Base-by-base conservation (phyloP, 2,797 vertebrate genomes). In the Steatocranus sp. region DNA sequence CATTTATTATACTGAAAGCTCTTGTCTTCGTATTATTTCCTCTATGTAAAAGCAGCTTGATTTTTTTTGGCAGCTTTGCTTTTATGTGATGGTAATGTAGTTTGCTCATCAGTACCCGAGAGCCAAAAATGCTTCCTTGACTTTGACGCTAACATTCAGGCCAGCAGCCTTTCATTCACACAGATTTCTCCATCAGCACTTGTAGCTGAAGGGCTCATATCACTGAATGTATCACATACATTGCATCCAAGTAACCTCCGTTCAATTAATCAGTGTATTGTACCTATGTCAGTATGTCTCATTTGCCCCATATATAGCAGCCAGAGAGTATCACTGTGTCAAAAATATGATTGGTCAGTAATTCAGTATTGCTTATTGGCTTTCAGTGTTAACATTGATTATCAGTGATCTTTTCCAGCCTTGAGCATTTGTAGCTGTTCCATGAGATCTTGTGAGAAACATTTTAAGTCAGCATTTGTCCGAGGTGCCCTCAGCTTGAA, bases 61-160 rank as follows among this genome's bases (percentile, higher is more conserved):
- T 78, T 83, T 50, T 50, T 81, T 87, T 82, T 89, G 87, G 61
- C 87, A 81, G 58, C 76, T 79, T 48, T 56, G 43, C 63, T 61
- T 68, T 20, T 49, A 58, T 82, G 68, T 75, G 81, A 90, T 66
- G 79, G 84, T 92, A 83, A 89, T 79, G 78, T 11, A 49, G 73
- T 50, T 56, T 70, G 79, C 75, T 86, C 83, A 90, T 76, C 84
- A 49, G 18, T 82, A 66, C 85, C 89, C 68, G 30, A 3, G 63
- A 87, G 78, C 63, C 78, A 85, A 82, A 79, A 74, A 38, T 50
- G 27, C 78, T 81, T 68, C 74, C 15, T 75, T 79, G 32, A 36
- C 80, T 91, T 27, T 80, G 25, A 81, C 56, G 43, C 54, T 80
- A 66, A 75, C 4, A 6, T 78, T 63, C 6, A 70, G 34, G 51